These are phyloP conservation scores for Sipha flava DNA, from an alignment of 1,140 invertebrate species.

Conservation along the genomic window DNA sequence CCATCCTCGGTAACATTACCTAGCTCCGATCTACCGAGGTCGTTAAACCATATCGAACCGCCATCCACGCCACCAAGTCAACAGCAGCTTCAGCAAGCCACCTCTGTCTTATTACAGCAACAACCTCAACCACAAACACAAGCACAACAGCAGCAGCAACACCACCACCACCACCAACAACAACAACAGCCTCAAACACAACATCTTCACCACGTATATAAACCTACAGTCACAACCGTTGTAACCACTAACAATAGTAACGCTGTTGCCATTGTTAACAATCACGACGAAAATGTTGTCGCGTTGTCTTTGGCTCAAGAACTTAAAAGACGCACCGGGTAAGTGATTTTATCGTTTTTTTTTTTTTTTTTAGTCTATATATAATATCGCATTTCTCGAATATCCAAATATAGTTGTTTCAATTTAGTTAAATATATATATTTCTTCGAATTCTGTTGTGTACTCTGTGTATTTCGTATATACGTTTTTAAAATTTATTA, in stretches of 20 bases:
- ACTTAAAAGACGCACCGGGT: conserved; percentile 26
- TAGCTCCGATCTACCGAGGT: conserved; percentile 15
- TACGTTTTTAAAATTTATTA: too few species aligned
- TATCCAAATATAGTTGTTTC: background rate
- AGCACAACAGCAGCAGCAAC: background rate
- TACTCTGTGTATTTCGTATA: background rate
- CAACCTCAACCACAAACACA: background rate
- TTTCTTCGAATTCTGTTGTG: background rate
- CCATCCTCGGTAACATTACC: conserved; percentile 16
- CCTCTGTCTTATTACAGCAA: background rate
- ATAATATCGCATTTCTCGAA: background rate
- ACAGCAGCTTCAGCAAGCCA: background rate
- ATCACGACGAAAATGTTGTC: conserved; percentile 4
- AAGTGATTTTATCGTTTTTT: background rate
- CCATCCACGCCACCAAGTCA: conserved; percentile 1
- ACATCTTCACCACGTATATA: background rate
- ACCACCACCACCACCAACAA: conserved; percentile 3
- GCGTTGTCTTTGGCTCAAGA: conserved; percentile 20
- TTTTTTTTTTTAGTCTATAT: background rate
- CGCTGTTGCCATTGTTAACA: background rate
- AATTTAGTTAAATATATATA: background rate
- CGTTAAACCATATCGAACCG: conserved; percentile 29
- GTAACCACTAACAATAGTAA: background rate
- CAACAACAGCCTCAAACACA: background rate
- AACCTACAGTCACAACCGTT: background rate